Evolutionary conservation across 2,113 vertebrate genomes (phyloP), one percentile per base, ranked within the genome.

Genomic region (Pitta sordida): DNA sequence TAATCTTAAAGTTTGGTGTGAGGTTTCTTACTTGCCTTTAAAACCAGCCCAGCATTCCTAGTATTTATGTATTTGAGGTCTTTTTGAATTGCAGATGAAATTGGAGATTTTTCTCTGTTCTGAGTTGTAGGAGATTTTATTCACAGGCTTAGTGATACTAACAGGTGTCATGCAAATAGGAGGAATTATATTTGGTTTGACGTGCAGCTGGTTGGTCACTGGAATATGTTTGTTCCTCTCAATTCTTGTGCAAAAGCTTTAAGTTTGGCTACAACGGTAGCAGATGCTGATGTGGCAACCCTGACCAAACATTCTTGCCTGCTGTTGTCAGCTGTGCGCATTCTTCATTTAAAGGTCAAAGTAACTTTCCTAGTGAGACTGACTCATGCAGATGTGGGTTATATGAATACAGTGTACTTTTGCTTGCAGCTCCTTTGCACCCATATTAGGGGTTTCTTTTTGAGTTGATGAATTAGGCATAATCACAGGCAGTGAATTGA

Each of bases 331-430:
- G 86, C 93, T 90, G n/a, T 53, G 55, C 27, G 27, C 51, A 63
- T 91, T 94, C 73, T 91, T 89, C 2, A 13, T 92, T 95, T 94
- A 97, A 97, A 97, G 97, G 95, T 97, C 96, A 96, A 26, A 96
- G 92, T 76, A 84, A 62, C 90, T 95, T 74, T 56, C 49, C 67
- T 52, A 70, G 81, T 69, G 19, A 77, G 86, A 60, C 83, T 93
- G 90, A 91, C 48, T 88, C 53, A 63, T 21, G 34, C 63, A 76
- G 73, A 90, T 92, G 83, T 78, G 62, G 10, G n/a, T 23, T 41
- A 0, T 21, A 7, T 59, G 68, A 91, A n/a, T 4, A 3, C 19
- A 11, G 49, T 11, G 48, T 67, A 20, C 56, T 71, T 83, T 56
- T 5, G 2, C 32, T 67, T 75, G n/a, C 6, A 1, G 9, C n/a